Percentiles rank a stretch among this genome's conserved stretches.
phyloP scores from a whole-genome alignment of 1,140 invertebrate species.

The Drosophila nikananu region DNA sequence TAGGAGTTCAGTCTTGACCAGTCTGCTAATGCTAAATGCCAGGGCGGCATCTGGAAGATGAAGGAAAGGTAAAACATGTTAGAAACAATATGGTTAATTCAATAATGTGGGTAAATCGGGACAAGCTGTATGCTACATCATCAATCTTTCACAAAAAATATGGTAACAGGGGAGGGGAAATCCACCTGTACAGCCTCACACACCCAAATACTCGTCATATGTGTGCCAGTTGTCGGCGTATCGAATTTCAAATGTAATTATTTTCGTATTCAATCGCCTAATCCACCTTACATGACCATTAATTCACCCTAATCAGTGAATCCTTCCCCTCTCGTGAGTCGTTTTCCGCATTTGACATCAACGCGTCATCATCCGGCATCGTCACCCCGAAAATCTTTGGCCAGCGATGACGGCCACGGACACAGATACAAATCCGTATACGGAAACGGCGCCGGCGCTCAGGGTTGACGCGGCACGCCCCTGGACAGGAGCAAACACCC shows the following conservation, averaged over 20 bases:
- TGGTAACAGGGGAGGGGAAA: background rate
- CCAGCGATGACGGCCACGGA: constrained; percentile 39
- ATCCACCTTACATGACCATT: constrained; percentile 85
- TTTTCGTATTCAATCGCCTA: constrained; percentile 85
- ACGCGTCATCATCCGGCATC: constrained; percentile 59
- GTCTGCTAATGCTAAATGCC: constrained; percentile 90
- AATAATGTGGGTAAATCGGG: constrained; percentile 49
- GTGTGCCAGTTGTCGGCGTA: constrained; percentile 75
- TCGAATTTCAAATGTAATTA: constrained; percentile 85
- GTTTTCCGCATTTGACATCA: constrained; percentile 64
- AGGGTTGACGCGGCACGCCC: constrained; percentile 58
- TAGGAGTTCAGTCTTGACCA: constrained; percentile 87
- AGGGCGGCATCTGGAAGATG: constrained; percentile 87
- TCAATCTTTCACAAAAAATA: constrained; percentile 55
- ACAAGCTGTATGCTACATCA: constrained; percentile 24
- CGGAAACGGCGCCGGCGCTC: constrained; percentile 59
- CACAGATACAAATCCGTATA: constrained; percentile 44
- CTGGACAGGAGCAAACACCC: constrained; percentile 45
- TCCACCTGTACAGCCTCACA: constrained; percentile 54
- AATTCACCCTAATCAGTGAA: constrained; percentile 85
- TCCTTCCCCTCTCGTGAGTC: constrained; percentile 36
- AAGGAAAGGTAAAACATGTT: background rate
- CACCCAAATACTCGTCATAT: constrained; percentile 5
- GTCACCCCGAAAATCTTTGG: constrained; percentile 51
- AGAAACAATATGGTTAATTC: background rate